These are phyloP conservation scores for Cetoscarus ocellatus DNA, from an alignment of 2,797 vertebrate species.

Conservation along the genomic window DNA sequence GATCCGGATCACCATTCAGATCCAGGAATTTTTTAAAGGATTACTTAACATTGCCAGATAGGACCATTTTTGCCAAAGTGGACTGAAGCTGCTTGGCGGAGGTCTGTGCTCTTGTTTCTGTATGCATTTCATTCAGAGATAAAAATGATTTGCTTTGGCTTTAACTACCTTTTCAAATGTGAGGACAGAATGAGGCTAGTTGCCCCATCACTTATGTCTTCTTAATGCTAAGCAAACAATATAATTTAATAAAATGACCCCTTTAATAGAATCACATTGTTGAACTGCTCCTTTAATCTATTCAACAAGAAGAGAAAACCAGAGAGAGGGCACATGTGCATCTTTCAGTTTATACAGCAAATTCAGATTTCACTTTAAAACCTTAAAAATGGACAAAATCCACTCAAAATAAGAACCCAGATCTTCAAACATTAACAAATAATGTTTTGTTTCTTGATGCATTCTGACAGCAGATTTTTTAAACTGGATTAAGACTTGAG, in stretches of 20 bases:
- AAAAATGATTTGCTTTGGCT: no score
- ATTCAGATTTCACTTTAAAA: neutral
- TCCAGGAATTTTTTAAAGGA: no score
- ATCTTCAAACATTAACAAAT: neutral
- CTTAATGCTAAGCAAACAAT: neutral
- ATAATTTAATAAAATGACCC: no score
- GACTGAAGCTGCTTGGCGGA: no score
- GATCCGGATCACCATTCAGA: no score
- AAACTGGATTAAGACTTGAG: no score
- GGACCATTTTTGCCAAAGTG: no score
- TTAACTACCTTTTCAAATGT: neutral
- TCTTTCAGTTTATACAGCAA: neutral
- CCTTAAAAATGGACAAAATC: constrained; percentile 27
- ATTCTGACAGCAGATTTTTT: no score
- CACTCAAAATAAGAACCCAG: constrained; percentile 13
- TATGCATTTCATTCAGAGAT: no score
- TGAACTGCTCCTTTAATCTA: constrained; percentile 41
- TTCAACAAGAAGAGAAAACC: constrained; percentile 11
- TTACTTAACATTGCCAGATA: no score
- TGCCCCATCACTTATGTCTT: neutral
- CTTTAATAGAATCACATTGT: constrained; percentile 1
- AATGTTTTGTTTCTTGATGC: neutral
- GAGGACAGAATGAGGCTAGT: neutral
- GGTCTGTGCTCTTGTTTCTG: no score
- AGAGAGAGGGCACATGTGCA: constrained; percentile 26